Conservation (phyloP, 2,797 vertebrate species). For the Buceros bicornis region DNA sequence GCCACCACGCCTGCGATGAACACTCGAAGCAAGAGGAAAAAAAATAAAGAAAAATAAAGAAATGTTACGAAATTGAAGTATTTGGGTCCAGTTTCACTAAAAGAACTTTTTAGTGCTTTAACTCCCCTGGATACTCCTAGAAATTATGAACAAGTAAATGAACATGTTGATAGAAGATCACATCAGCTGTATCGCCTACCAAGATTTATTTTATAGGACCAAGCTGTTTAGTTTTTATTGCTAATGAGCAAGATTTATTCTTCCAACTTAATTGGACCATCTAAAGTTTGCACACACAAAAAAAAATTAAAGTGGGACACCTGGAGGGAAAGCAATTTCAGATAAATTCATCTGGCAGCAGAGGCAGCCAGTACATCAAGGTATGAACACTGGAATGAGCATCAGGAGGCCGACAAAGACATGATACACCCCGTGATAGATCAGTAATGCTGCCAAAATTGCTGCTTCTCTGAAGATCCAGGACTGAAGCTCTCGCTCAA, state of each 20-base stretch:
- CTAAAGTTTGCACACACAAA: not conserved
- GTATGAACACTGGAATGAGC: not conserved
- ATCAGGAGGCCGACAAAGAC: not conserved
- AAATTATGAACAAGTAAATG: not conserved
- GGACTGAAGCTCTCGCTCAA: not conserved
- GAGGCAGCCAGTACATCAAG: not conserved
- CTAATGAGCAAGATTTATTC: conserved; percentile 17
- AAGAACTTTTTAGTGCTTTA: not conserved
- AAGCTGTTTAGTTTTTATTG: not conserved
- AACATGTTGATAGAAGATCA: not conserved
- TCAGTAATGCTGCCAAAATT: not conserved
- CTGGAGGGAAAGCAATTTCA: not conserved
- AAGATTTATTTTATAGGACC: not conserved
- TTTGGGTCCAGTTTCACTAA: not conserved
- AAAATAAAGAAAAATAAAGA: not conserved
- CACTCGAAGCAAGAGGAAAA: not conserved
- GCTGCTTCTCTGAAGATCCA: not conserved
- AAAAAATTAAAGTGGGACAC: not conserved
- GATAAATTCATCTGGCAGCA: not conserved
- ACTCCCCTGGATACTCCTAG: not conserved
- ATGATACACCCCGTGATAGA: not conserved
- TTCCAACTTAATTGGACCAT: not conserved
- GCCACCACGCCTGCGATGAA: not conserved
- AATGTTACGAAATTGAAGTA: not conserved
- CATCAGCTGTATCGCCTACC: not conserved